phyloP scores from a whole-genome alignment of 2,888 invertebrate species.

The Pollenia amentaria region DNA sequence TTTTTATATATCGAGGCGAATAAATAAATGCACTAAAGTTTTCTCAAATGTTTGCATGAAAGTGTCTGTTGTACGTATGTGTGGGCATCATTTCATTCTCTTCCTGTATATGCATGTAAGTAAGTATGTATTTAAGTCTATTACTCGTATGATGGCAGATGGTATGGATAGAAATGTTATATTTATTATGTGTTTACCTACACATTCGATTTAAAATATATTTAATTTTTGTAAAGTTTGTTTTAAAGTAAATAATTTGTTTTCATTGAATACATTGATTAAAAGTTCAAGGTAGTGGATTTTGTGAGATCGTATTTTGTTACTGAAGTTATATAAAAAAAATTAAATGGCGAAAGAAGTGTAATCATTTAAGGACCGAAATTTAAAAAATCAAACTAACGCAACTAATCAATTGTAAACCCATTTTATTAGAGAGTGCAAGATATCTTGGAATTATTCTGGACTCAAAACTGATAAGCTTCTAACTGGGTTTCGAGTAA shows the following conservation, averaged over 20 bases:
- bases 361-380: too few relatives aligned
- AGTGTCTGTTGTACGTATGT: conserved; percentile 5
- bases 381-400: too few relatives aligned
- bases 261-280: conserved; percentile 6
- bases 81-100: conserved; percentile 1
- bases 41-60: neutral
- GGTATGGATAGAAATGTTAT: conserved; percentile 44
- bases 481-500: too few relatives aligned
- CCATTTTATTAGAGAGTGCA: too few relatives aligned
- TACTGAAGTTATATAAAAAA: too few relatives aligned
- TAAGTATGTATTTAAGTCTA: neutral
- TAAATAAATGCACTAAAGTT: conserved; percentile 70
- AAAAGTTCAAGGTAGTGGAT: neutral
- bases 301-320: too few relatives aligned
- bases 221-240: conserved; percentile 66
- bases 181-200: conserved; percentile 71
- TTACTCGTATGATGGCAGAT: conserved; percentile 19
- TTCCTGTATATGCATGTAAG: neutral
- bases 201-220: conserved; percentile 65
- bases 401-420: too few relatives aligned
- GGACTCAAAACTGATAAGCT: too few relatives aligned
- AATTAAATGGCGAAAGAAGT: too few relatives aligned
- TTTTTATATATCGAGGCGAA: conserved; percentile 72
- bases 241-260: conserved; percentile 58
- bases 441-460: too few relatives aligned